A percentile compares a stretch with the other conserved stretches of the same genome.
Conservation (phyloP, 2,113 vertebrate species). For the Amazona vittata region DNA sequence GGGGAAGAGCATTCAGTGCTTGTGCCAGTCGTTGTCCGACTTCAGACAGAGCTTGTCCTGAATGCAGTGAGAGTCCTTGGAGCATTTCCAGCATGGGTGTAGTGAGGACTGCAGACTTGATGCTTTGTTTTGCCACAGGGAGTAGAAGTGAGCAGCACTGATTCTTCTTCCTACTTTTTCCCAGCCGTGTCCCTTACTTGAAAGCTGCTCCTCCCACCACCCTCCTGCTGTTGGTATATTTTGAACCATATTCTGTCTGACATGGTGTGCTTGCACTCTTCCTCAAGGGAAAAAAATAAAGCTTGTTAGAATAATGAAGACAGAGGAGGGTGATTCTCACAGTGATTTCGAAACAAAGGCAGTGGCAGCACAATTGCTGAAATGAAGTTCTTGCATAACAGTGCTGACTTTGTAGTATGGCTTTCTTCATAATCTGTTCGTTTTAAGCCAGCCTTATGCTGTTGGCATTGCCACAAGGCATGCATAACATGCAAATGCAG, state of each 20-base stretch:
- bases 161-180: neutral
- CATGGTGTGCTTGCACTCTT: rapidly evolving
- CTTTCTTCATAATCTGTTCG: neutral
- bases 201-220: neutral
- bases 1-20: neutral
- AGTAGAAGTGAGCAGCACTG: neutral
- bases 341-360: neutral
- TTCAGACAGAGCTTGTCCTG: neutral
- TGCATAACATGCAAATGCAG: neutral
- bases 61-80: neutral
- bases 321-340: neutral
- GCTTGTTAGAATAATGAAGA: neutral
- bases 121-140: neutral
- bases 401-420: neutral
- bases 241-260: neutral
- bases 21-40: neutral
- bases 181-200: neutral
- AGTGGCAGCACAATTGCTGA: neutral
- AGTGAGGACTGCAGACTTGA: rapidly evolving
- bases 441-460: neutral
- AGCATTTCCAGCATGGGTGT: neutral
- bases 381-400: neutral
- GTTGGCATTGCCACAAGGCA: neutral
- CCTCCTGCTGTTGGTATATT: neutral
- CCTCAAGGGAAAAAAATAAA: neutral